Conservation (phyloP, 53 echinoderm and acorn worm genomes). For the Holothuria leucospilota region DNA sequence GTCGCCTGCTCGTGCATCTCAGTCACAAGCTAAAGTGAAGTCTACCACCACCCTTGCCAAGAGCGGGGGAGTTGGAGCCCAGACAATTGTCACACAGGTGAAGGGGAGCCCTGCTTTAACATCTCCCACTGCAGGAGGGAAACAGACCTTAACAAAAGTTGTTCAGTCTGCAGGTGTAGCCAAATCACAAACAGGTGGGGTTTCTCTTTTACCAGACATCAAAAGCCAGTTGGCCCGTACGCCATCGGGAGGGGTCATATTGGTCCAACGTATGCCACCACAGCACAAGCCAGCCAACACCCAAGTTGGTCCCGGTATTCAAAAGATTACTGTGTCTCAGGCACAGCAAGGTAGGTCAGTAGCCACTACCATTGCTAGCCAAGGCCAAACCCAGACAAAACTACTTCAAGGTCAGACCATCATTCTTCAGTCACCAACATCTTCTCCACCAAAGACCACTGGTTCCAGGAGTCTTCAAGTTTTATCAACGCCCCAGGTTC, state of each 20-base stretch:
- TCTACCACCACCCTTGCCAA: constrained; percentile 34
- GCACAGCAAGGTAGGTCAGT: constrained; percentile 39
- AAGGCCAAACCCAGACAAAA: constrained; percentile 56
- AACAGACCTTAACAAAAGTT: constrained; percentile 72
- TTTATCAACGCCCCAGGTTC: constrained; percentile 1
- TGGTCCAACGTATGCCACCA: constrained; percentile 81
- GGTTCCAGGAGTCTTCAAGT: constrained; percentile 16
- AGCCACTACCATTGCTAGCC: neutral
- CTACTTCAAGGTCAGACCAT: constrained; percentile 55
- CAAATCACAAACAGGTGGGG: constrained; percentile 58
- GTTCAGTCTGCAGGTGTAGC: constrained; percentile 65
- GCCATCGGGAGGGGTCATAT: constrained; percentile 87
- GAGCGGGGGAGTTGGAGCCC: neutral
- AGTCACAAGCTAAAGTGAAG: constrained; percentile 36
- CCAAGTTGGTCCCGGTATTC: constrained; percentile 79
- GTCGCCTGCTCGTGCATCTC: constrained; percentile 71
- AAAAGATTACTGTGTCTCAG: constrained; percentile 69
- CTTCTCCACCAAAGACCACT: constrained; percentile 9
- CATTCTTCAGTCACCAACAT: constrained; percentile 65
- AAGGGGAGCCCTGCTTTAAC: constrained; percentile 25
- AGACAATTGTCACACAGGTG: constrained; percentile 64
- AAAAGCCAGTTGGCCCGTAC: constrained; percentile 85
- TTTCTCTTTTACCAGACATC: constrained; percentile 87
- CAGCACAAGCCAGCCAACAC: constrained; percentile 67
- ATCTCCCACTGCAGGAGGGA: constrained; percentile 68